These are phyloP conservation scores for Typhlomys cinereus DNA, from an alignment of 2,113 vertebrate genomes.

Conservation along the genomic window DNA sequence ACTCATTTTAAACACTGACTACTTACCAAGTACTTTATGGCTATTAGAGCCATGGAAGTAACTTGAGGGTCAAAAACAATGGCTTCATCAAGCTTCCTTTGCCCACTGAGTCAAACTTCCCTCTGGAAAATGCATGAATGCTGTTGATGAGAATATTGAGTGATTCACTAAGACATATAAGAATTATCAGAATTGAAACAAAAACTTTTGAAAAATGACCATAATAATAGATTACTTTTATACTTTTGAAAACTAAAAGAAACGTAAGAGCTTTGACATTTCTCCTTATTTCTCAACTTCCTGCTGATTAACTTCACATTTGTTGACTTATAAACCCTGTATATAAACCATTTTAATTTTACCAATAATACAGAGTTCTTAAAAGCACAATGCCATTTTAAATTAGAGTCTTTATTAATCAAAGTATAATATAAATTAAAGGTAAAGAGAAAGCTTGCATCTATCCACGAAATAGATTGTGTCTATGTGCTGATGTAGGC, in stretches of 20 bases:
- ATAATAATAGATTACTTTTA: background rate
- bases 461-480: background rate
- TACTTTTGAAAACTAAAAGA: slow-evolving; percentile 13
- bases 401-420: background rate
- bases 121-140: background rate
- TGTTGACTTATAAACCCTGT: background rate
- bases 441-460: background rate
- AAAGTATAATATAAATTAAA: background rate
- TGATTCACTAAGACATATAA: background rate
- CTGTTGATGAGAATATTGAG: background rate
- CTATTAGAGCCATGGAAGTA: background rate
- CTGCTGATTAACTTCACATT: background rate
- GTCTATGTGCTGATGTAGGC: background rate
- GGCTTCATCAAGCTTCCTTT: background rate
- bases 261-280: background rate
- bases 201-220: background rate
- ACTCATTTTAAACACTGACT: background rate
- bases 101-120: background rate
- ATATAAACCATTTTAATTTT: background rate
- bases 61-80: background rate
- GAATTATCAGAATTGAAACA: background rate
- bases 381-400: background rate
- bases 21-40: background rate
- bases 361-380: background rate
- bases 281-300: background rate